phyloP scores from a whole-genome alignment of 2,797 vertebrate genomes.

The Gouania willdenowi region DNA sequence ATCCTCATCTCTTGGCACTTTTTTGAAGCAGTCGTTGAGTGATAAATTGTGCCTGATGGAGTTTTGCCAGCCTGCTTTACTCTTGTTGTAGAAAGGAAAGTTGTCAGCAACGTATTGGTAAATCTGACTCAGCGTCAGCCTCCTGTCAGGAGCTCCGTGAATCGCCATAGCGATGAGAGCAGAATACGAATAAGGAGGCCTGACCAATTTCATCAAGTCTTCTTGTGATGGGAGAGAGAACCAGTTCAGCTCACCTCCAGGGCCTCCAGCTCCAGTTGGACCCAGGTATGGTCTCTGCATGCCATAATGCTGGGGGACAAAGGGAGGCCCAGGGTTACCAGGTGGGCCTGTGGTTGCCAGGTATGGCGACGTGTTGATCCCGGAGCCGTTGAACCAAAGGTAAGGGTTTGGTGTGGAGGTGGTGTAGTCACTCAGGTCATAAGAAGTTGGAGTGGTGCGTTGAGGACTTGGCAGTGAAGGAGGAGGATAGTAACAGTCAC shows the following conservation, averaged over 20 bases:
- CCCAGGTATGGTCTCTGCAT: conserved; percentile 92
- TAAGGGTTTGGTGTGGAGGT: conserved; percentile 86
- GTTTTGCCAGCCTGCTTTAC: conserved; percentile 98
- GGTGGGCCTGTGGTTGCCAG: conserved; percentile 62
- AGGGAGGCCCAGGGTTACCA: conserved; percentile 77
- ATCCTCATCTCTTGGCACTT: conserved; percentile 93
- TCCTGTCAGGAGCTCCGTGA: conserved; percentile 89
- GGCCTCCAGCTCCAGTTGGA: conserved; percentile 68
- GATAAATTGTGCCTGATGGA: conserved; percentile 97
- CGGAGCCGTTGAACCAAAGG: conserved; percentile 80
- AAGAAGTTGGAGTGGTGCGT: conserved; percentile 81
- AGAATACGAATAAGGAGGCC: conserved; percentile 96
- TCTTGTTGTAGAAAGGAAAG: conserved; percentile 98
- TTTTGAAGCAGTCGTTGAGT: conserved; percentile 97
- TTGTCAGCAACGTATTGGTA: conserved; percentile 98
- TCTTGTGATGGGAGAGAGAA: conserved; percentile 95
- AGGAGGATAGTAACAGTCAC: conserved; percentile 93
- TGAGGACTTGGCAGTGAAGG: conserved; percentile 91
- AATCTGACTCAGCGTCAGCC: conserved; percentile 96
- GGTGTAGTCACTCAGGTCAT: conserved; percentile 86
- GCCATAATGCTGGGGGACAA: conserved; percentile 91
- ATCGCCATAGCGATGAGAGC: conserved; percentile 99
- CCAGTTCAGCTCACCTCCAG: conserved; percentile 88
- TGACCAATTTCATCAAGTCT: conserved; percentile 96
- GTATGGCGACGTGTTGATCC: conserved; percentile 74